Base-by-base conservation (phyloP, 1,140 invertebrate genomes). In the Streblospio benedicti region DNA sequence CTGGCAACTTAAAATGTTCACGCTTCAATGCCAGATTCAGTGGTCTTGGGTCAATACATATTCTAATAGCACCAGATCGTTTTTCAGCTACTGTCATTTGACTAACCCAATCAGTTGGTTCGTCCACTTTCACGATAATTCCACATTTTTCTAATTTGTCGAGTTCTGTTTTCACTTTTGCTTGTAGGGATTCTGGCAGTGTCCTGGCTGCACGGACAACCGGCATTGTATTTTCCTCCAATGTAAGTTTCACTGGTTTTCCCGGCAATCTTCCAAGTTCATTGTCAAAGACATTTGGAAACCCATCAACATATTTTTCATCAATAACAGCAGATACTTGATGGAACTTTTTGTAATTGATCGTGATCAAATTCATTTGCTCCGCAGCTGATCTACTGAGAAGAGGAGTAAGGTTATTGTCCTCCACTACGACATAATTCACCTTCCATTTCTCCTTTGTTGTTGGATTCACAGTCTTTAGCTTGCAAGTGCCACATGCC, bases 31-130 rank as follows among this genome's bases (percentile, higher is more conserved):
- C 64, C 35, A 61, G 56, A 33, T 71, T 71, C 0, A 67, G 65
- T 5, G 58, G 30, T 43, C 61, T 56, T 16, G 64, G 68, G 44
- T 69, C 69, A 9, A 69, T 35, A 35, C 69, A 71, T 0, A 69
- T 52, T 12, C 65, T 6, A 1, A 70, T 12, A 3, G 44, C 57
- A 18, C 63, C 55, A 52, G 59, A 57, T 44, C 45, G 25, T 35
- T 71, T 71, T 14, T 31, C 28, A 4, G 55, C 54, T 16, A 64
- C 54, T n/a, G 32, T 57, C 14, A n/a, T 57, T 56, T 45, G 5
- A 38, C 18, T 41, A 31, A 20, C 52, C 30, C 28, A 44, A 0
- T 60, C 52, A 33, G 43, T 18, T 16, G 41, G 27, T 4, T 55
- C n/a, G n/a, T n/a, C n/a, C n/a, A n/a, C n/a, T n/a, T n/a, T n/a